Percentiles rank a stretch among this genome's conserved stretches.
Evolutionary conservation across 2,888 invertebrate genomes (phyloP).

Genomic region (Bugula neritina): DNA sequence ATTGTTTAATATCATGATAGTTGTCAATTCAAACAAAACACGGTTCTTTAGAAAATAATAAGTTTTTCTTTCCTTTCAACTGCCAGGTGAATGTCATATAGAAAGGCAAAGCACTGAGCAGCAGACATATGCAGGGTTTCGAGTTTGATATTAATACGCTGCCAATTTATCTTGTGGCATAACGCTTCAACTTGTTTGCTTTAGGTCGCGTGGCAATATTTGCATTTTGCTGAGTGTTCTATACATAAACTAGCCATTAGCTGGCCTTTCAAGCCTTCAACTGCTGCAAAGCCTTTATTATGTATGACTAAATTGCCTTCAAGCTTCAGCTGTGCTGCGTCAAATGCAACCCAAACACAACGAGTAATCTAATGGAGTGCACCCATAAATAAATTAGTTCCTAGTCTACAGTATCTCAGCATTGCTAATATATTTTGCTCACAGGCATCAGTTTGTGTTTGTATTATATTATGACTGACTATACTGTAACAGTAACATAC

Average conservation of each 20-base stretch:
- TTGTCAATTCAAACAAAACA: slow-evolving; percentile 15
- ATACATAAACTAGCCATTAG: slow-evolving; percentile 19
- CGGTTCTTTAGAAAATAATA: background rate
- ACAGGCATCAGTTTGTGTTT: no score
- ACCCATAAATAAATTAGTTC: background rate
- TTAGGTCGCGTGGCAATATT: slow-evolving; percentile 27
- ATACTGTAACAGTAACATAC: no score
- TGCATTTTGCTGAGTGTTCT: slow-evolving; percentile 25
- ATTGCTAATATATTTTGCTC: no score
- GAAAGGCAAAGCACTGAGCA: background rate
- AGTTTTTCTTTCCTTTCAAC: slow-evolving; percentile 16
- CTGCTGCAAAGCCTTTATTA: background rate
- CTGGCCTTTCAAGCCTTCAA: slow-evolving; percentile 2
- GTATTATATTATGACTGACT: no score
- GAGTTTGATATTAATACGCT: slow-evolving; percentile 20
- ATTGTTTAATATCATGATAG: background rate
- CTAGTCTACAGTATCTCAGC: no score
- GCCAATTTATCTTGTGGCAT: slow-evolving; percentile 25
- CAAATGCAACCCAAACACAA: background rate
- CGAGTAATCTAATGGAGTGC: slow-evolving; percentile 10
- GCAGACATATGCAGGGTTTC: background rate
- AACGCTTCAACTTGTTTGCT: slow-evolving; percentile 21
- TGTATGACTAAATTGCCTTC: background rate
- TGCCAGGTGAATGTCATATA: background rate
- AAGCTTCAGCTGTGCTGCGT: background rate